Base-by-base conservation (phyloP, 2,797 vertebrate genomes). In the Ambastaia sidthimunki region DNA sequence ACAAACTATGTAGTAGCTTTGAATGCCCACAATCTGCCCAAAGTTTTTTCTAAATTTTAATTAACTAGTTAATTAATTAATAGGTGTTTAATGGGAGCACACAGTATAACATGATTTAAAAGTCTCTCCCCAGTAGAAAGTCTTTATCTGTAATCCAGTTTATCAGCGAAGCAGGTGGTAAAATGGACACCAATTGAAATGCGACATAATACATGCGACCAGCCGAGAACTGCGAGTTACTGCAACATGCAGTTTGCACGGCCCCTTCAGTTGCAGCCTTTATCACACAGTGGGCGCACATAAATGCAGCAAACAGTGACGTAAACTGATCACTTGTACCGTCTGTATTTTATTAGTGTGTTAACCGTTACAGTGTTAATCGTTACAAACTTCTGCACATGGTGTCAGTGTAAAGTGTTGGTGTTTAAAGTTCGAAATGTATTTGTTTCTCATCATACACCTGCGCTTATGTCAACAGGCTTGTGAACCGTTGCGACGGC, bases 401-500 rank as follows among this genome's bases (percentile, higher is more conserved):
- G 16, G 2, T 4, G 9, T 65, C 31, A 34, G 21, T 37, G 25
- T 52, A 23, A 44, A 67, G 9, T 25, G 21, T 3, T 55, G 48
- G 31, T 50, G 47, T 80, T 50, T 18, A 62, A 16, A 25, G 54
- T 73, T 4, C 16, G n/a, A 31, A n/a, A 65, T 65, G 2, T 41
- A 28, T 28, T 0, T 5, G 13, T 55, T 19, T 54, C 65, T 65
- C 28, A n/a, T 3, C n/a, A 41, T 44, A 2, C 65, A 19, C 21
- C 1, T 44, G 55, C 47, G 37, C 41, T 34, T 74, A 7, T 79
- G 60, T 52, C 19, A 25, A 2, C 66, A 99, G 97, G 84, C 96
- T 67, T 95, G 94, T 1, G 96, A 99, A 88, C 95, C 96, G 37
- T 91, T 95, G 89, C 96, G 97, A 76, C 88, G 96, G 81, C 90